phyloP scores from a whole-genome alignment of 2,113 vertebrate genomes.

The Neotoma lepida region DNA sequence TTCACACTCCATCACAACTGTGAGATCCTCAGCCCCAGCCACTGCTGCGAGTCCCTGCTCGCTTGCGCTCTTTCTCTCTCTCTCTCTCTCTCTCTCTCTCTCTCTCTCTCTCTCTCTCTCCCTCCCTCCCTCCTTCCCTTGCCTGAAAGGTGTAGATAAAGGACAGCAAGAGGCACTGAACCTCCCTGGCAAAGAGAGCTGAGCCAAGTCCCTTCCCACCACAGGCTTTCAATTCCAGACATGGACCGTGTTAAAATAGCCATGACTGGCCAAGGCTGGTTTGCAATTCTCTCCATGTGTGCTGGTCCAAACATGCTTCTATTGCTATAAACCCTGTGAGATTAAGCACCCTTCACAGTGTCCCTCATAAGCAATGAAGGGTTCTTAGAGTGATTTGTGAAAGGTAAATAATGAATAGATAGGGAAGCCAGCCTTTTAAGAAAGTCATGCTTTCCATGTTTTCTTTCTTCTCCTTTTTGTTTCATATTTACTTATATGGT shows the following conservation, averaged over 20 bases:
- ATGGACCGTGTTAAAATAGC: accelerated
- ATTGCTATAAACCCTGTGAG: neutral
- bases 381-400: neutral
- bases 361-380: conserved; percentile 24
- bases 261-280: neutral
- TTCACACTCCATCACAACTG: neutral
- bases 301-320: neutral
- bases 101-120: neutral
- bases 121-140: neutral
- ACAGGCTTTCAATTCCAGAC: neutral
- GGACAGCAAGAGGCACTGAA: accelerated
- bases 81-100: neutral
- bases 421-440: neutral
- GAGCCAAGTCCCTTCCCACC: neutral
- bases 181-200: neutral
- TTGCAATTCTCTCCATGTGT: neutral
- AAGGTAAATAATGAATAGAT: neutral
- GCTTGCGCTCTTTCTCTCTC: neutral
- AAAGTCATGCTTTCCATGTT: neutral
- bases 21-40: neutral
- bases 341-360: conserved; percentile 9
- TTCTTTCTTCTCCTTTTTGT: neutral
- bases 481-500: neutral
- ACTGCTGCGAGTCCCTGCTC: neutral
- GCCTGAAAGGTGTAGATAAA: neutral